Evolutionary conservation across 2,888 invertebrate genomes (phyloP), one percentile per base, ranked within the genome.

Genomic region (Conus canariensis): DNA sequence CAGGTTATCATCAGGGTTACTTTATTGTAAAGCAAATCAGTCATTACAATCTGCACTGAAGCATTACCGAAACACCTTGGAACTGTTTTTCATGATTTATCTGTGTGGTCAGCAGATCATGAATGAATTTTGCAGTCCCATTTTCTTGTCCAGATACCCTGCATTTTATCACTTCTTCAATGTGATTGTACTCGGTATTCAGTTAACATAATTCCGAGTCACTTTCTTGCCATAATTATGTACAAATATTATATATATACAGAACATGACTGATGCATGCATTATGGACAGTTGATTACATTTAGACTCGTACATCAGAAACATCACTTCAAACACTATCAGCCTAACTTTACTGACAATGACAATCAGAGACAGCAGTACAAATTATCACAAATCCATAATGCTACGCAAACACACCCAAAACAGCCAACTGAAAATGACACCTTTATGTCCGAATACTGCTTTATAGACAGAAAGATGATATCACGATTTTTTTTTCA

Each of bases 21-120:
- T 83, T 83, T 83, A 83, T 83, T 83, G 56, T 10, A 83, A 58
- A 58, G 56, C 82, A 58, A 83, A 83, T 83, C 82, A 83, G 22
- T 83, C 82, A 19, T 58, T 19, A 83, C 56, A 22, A 83, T 64
- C 64, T 10, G 16, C 64, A 64, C 64, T 14, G 64, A 64, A 64
- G 64, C 64, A 19, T 56, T 58, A 25, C 10, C 19, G 8, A 83
- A 56, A 9, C 6, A 16, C 14, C 10, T 12, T 14, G 12, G 12
- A 80, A 80, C 12, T 10, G 25, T 30, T 80, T 12, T 22, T 80
- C 77, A 80, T 30, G 77, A 14, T 80, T 30, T 80, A 9, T 30
- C 30, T 30, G 12, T 80, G 30, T 80, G 77, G 30, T 10, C 30
- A 80, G 77, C 77, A 80, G 45, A 30, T 80, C 10, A 12, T 80